Evolutionary conservation across 2,797 vertebrate species (phyloP), one percentile per base, ranked within the genome.

Genomic region (Anas bahamensis): DNA sequence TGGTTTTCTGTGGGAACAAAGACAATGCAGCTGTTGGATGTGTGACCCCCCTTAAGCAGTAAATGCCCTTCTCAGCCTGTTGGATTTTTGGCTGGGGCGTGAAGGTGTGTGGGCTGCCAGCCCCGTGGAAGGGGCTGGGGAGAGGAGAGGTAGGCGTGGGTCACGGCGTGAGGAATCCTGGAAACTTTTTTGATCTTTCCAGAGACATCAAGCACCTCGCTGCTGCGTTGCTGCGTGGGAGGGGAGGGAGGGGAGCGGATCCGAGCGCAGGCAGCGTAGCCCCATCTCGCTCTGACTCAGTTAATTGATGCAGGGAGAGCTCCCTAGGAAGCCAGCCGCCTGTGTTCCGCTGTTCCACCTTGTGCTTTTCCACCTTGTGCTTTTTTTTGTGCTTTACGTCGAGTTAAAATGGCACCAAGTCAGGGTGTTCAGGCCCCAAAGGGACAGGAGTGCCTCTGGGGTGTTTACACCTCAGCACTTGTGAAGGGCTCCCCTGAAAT

Each of bases 91-190:
- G 48, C n/a, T 53, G 44, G 66, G n/a, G 11, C 9, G 18, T 7
- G 5, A 33, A 42, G 90, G 44, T 33, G n/a, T 68, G 48, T 31
- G 29, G 52, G 52, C 41, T 29, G 9, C 17, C 65, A 29, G 57
- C 75, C 33, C 2, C 0, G 19, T 19, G 42, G 39, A 11, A 5
- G 18, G 7, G 41, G 18, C 17, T 1, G 0, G 29, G 44, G 57
- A 61, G 48, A 22, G 19, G 3, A 61, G 48, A 22, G 19, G 3
- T 1, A 22, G 55, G 35, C 19, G n/a, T 12, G 56, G 61, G 2
- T 31, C 82, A 26, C 3, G 0, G 56, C 29, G 56, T 19, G 6
- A 21, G 35, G 57, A 5, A 8, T 65, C 42, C 60, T 13, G 4
- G 52, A 61, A 22, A 9, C 23, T 8, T 12, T 41, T 41, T 4